Conservation (phyloP, 2,888 invertebrate species). For the Apoderus coryli region DNA sequence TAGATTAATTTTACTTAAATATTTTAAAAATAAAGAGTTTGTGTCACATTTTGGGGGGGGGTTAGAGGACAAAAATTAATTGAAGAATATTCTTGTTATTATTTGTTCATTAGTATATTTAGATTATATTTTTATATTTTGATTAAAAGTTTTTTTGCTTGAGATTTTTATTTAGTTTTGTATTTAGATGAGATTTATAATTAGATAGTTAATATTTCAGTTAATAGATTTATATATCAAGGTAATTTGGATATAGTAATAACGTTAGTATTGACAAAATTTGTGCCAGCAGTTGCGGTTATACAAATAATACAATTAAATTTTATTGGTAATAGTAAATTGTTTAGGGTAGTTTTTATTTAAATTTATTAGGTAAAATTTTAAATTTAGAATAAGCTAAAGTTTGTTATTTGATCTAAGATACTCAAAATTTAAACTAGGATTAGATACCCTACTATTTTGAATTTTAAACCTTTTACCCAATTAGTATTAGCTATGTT, state of each 20-base stretch:
- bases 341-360: slow-evolving; percentile 24
- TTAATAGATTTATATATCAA: slow-evolving; percentile 43
- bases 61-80: no score
- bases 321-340: slow-evolving; percentile 35
- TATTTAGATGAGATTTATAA: slow-evolving; percentile 2
- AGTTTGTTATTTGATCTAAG: slow-evolving; percentile 31
- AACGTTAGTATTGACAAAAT: slow-evolving; percentile 43
- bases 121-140: no score
- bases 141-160: no score
- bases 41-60: no score
- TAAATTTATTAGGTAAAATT: slow-evolving; percentile 37
- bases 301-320: slow-evolving; percentile 37
- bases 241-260: slow-evolving; percentile 46
- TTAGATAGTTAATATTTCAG: slow-evolving; percentile 30
- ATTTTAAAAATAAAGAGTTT: no score
- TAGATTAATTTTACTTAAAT: no score
- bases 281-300: slow-evolving; percentile 61
- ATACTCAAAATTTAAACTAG: slow-evolving; percentile 41
- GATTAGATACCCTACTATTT: slow-evolving; percentile 57
- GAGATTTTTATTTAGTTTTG: no score
- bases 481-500: slow-evolving; percentile 43
- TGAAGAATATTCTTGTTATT: no score
- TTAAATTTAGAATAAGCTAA: slow-evolving; percentile 40
- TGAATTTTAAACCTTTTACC: slow-evolving; percentile 32
- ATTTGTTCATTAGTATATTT: no score